These are phyloP conservation scores for Limnephilus marmoratus DNA, from an alignment of 2,888 invertebrate species.

Conservation along the genomic window DNA sequence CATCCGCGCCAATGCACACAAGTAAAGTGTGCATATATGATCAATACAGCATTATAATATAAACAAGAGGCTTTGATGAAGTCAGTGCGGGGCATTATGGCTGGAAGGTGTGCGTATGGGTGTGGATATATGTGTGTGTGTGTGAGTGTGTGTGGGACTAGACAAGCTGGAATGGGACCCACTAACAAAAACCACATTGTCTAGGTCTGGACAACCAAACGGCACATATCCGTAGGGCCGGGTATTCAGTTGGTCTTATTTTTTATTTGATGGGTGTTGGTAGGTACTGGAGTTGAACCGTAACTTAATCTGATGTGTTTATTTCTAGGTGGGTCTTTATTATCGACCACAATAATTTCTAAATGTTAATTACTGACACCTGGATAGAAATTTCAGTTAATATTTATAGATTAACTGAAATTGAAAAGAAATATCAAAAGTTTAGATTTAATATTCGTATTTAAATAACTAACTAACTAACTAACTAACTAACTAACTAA, in stretches of 20 bases:
- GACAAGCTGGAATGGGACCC: slow-evolving; percentile 31
- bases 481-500: too few relatives aligned
- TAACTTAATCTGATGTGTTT: not conserved
- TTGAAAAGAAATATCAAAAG: too few relatives aligned
- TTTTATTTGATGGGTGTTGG: not conserved
- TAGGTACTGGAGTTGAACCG: not conserved
- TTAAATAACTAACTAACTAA: too few relatives aligned
- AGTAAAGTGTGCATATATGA: not conserved
- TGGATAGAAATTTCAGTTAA: too few relatives aligned
- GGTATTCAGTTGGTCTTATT: not conserved
- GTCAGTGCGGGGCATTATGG: not conserved
- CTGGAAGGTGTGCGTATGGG: not conserved
- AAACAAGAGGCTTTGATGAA: not conserved
- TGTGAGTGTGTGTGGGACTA: not conserved
- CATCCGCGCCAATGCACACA: not conserved
- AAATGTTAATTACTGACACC: too few relatives aligned
- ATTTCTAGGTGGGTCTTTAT: too few relatives aligned
- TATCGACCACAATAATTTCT: too few relatives aligned
- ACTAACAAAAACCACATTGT: slow-evolving; percentile 63
- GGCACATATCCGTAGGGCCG: slow-evolving; percentile 2
- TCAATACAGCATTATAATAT: not conserved
- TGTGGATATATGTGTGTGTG: not conserved
- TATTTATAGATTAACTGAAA: too few relatives aligned
- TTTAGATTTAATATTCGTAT: too few relatives aligned
- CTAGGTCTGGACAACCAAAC: slow-evolving; percentile 54